Base-by-base conservation (phyloP, 1,140 invertebrate genomes). In the Sycophila sp. region DNA sequence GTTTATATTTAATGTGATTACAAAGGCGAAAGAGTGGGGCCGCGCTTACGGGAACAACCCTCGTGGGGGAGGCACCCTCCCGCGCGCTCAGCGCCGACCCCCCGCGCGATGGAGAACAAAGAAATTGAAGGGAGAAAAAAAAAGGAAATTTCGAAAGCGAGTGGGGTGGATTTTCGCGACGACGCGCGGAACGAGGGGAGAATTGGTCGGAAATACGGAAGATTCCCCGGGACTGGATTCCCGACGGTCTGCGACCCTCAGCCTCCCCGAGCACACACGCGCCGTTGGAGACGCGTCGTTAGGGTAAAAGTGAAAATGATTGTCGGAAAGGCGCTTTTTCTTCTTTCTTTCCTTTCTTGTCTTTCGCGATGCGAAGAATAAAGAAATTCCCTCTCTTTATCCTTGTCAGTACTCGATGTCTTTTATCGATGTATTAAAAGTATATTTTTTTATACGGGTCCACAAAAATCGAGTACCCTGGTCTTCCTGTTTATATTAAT, bases 191-290 rank as follows among this genome's bases (percentile, higher is more conserved):
- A 72, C 53, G 72, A 74, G 71, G 77, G 76, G 67, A 70, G 73
- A 77, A 73, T 73, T 70, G 22, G 60, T 71, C 56, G 69, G 53
- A 63, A 75, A 64, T 30, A 42, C 53, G 11, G 64, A 56, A 64
- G 55, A 64, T 66, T 53, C 70, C 49, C 55, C 60, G 62, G 72
- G 62, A 75, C 59, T 72, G 69, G 34, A 75, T 26, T 55, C 30
- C 26, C 32, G 28, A 10, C n/a, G 2, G 19, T n/a, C n/a, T 17
- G 38, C 40, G 4, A 24, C n/a, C 58, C 13, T 17, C 10, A 55
- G 30, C 3, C n/a, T n/a, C n/a, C n/a, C n/a, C n/a, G n/a, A n/a
- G n/a, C n/a, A n/a, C n/a, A n/a, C n/a, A n/a, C n/a, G n/a, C n/a
- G 30, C 51, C 36, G 30, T n/a, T 10, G 2, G 28, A 7, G 13